Percentiles rank a stretch among this genome's conserved stretches.
phyloP scores from a whole-genome alignment of 2,888 invertebrate species.

The Ochropleura leucogaster region DNA sequence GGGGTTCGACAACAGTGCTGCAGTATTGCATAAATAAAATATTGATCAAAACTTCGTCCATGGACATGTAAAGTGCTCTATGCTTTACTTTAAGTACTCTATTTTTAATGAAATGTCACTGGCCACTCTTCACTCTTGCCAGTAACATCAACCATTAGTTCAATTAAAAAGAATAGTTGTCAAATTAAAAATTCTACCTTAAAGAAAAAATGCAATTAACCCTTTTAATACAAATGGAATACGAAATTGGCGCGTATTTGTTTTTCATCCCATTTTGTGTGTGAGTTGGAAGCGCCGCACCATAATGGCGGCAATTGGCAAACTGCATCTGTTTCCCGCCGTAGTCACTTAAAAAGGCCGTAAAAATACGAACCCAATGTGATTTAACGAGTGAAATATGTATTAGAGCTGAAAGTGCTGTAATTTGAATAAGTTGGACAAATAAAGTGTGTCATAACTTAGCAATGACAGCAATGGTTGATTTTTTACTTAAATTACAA shows the following conservation, averaged over 20 bases:
- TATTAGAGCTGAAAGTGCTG: neutral
- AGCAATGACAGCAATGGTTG: neutral
- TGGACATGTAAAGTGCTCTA: neutral
- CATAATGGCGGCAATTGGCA: slow-evolving; percentile 45
- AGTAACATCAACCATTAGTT: neutral
- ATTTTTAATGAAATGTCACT: neutral
- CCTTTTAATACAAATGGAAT: slow-evolving; percentile 23
- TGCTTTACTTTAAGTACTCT: neutral
- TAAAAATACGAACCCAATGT: slow-evolving; percentile 10
- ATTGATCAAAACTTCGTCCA: neutral
- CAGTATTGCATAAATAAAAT: neutral
- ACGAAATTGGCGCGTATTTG: slow-evolving; percentile 43
- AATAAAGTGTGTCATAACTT: neutral
- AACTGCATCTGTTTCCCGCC: slow-evolving; percentile 39
- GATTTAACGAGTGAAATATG: neutral
- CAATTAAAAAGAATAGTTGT: neutral
- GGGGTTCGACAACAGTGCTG: too few relatives aligned
- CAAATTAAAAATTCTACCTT: slow-evolving; percentile 15
- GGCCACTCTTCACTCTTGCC: too few relatives aligned
- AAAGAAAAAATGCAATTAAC: slow-evolving; percentile 20
- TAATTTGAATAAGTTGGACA: neutral
- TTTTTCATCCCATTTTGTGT: slow-evolving; percentile 49
- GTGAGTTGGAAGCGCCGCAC: slow-evolving; percentile 32
- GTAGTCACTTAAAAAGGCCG: neutral
- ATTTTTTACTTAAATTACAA: neutral